Base-by-base conservation (phyloP, 2,797 vertebrate species). In the Ctenochaetus hawaiiensis region DNA sequence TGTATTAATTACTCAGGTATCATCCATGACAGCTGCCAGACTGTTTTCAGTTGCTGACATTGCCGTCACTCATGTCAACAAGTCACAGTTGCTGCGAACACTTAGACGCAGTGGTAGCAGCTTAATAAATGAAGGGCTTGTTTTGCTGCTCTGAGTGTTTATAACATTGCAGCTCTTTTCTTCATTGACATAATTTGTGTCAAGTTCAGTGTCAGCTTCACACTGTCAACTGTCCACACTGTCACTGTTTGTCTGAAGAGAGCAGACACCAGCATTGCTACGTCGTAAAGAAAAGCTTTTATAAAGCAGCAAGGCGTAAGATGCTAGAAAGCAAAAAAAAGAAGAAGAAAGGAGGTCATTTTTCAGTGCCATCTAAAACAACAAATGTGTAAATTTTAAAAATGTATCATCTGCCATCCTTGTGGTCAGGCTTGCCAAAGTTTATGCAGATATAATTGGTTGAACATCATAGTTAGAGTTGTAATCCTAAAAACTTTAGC, bases 1-100 rank as follows among this genome's bases (percentile, higher is more conserved):
- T 0, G 45, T 51, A 74, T 80, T 82, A 69, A 74, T 83, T 67
- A 78, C 59, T 61, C 20, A 2, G 47, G 57, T 75, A 74, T 70
- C 66, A 56, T 71, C 64, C n/a, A 17, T 74, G 65, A 56, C 67
- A 73, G 56, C 58, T 56, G 48, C 58, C 47, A 63, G 66, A 62
- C 14, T 34, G 44, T 34, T 45, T 69, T 43, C 61, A 60, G 52
- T 43, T 52, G 53, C 54, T 72, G 77, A 67, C 56, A 70, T 67
- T 6, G 44, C n/a, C 62, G 64, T 23, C 66, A 59, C 41, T 44
- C 22, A 53, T 67, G 64, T 77, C 71, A 75, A 57, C 34, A 78
- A 45, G 64, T 72, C 23, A 16, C 37, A 56, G 4, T 48, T 54
- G 34, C 60, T 79, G 69, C 8, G 0, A 26, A 54, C 18, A 45